Base-by-base conservation (phyloP, 2,797 vertebrate genomes). In the Thripadectes ignobilis region DNA sequence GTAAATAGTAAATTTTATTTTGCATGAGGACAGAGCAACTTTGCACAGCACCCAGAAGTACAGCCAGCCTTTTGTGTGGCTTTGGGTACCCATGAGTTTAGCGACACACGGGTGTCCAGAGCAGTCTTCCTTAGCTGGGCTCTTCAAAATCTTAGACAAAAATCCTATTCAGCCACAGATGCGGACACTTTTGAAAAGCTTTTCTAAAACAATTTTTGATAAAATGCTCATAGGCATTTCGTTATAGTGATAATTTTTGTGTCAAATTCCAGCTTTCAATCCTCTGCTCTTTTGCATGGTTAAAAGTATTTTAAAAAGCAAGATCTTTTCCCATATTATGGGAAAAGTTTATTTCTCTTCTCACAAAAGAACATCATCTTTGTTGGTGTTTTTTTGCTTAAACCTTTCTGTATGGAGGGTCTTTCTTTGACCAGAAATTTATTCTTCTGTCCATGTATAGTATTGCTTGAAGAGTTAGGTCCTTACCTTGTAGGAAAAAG, bases 31-130 rank as follows among this genome's bases (percentile, higher is more conserved):
- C 78, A 5, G 41, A 74, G 5, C 14, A 76, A 7, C n/a, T 67
- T 62, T 18, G 13, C 36, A 15, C 6, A 41, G 41, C 52, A 77
- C 14, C 22, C 48, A 71, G 34, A 72, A 76, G 27, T 45, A 21
- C 14, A 74, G n/a, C 4, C 14, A 12, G 1, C 78, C 38, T 72
- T 79, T 22, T 4, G 0, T 24, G 26, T 9, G 5, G 9, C 65
- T 83, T 89, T 0, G 3, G 7, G 2, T 68, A 30, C 6, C 14
- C 23, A 4, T 57, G 65, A 68, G 43, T 23, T 15, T 45, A 51
- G 24, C 1, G 3, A n/a, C 9, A 36, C 18, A 7, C 2, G 1
- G 36, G 38, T 2, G 0, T 76, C 65, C 0, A 0, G 30, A 76
- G 34, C 12, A 69, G 11, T 66, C 24, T 71, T 82, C 27, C 38